phyloP scores from a whole-genome alignment of 2,888 invertebrate genomes.

The Sarcophaga rosellei region DNA sequence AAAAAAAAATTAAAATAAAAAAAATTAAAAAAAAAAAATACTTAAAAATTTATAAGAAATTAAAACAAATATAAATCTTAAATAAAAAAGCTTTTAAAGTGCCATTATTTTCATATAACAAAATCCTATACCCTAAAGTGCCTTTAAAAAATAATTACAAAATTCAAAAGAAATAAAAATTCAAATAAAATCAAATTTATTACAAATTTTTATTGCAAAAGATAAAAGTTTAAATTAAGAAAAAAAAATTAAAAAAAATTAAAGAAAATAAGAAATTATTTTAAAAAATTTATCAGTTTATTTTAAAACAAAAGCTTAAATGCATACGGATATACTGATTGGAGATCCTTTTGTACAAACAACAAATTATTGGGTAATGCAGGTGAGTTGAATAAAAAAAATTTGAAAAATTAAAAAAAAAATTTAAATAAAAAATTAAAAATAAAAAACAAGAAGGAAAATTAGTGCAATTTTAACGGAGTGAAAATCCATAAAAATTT shows the following conservation, averaged over 20 bases:
- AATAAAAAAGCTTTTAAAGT: constrained; percentile 26
- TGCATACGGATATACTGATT: constrained; percentile 82
- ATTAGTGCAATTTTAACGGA: too few relatives aligned
- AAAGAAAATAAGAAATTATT: constrained; percentile 26
- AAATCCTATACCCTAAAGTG: neutral
- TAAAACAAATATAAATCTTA: constrained; percentile 11
- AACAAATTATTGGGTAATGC: constrained; percentile 82
- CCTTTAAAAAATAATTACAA: neutral
- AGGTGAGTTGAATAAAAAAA: constrained; percentile 75
- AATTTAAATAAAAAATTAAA: too few relatives aligned
- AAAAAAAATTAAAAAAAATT: constrained; percentile 10
- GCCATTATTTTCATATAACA: constrained; percentile 32
- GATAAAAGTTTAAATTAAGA: neutral
- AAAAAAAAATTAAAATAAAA: constrained; percentile 13
- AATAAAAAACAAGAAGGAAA: too few relatives aligned
- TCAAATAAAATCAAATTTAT: constrained; percentile 3
- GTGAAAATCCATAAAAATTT: too few relatives aligned
- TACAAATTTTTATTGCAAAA: neutral
- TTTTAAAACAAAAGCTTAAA: constrained; percentile 73
- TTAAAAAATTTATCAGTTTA: constrained; percentile 17
- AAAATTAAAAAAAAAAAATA: neutral
- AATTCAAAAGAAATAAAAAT: constrained; percentile 2
- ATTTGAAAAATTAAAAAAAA: neutral
- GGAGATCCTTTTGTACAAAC: constrained; percentile 82
- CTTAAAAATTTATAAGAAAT: neutral